A percentile compares a stretch with the other conserved stretches of the same genome.
Evolutionary conservation across 1,140 invertebrate species (phyloP).

Genomic region (Lasioglossum albipes): DNA sequence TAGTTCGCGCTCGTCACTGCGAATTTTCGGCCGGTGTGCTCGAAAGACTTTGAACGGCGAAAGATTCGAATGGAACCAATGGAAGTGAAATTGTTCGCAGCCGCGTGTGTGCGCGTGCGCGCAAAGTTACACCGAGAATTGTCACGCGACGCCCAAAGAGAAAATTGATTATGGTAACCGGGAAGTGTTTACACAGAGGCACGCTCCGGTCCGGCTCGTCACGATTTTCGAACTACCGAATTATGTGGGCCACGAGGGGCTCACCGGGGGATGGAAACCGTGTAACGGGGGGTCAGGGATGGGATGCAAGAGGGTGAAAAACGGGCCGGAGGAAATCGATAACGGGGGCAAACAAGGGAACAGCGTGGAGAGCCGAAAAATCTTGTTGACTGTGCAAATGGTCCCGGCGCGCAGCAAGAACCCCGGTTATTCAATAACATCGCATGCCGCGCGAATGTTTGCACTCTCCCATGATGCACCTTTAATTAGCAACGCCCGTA

Average conservation of each 20-base stretch:
- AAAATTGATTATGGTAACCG: slow-evolving; percentile 34
- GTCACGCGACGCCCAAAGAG: slow-evolving; percentile 1
- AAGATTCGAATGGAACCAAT: neutral
- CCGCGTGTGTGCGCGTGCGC: neutral
- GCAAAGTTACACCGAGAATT: slow-evolving; percentile 1
- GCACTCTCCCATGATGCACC: neutral
- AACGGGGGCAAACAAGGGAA: slow-evolving; percentile 13
- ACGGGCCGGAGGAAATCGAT: slow-evolving; percentile 9
- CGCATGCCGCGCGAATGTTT: neutral
- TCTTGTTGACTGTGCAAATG: slow-evolving; percentile 16
- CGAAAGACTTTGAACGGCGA: neutral
- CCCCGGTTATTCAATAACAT: neutral
- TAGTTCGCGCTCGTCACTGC: neutral
- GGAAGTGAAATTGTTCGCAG: slow-evolving; percentile 21
- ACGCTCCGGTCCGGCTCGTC: neutral
- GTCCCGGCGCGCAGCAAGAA: neutral
- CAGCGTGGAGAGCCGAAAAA: slow-evolving; percentile 33
- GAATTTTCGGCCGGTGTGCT: neutral
- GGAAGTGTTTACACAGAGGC: slow-evolving; percentile 28
- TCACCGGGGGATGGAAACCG: neutral
- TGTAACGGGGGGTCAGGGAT: too few relatives aligned
- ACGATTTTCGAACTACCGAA: slow-evolving; percentile 34
- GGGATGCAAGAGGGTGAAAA: neutral
- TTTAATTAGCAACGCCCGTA: slow-evolving; percentile 25
- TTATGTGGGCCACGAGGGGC: slow-evolving; percentile 1